Evolutionary conservation across 2,797 vertebrate species (phyloP), one percentile per base, ranked within the genome.

Genomic region (Odontamblyopus rebecca): DNA sequence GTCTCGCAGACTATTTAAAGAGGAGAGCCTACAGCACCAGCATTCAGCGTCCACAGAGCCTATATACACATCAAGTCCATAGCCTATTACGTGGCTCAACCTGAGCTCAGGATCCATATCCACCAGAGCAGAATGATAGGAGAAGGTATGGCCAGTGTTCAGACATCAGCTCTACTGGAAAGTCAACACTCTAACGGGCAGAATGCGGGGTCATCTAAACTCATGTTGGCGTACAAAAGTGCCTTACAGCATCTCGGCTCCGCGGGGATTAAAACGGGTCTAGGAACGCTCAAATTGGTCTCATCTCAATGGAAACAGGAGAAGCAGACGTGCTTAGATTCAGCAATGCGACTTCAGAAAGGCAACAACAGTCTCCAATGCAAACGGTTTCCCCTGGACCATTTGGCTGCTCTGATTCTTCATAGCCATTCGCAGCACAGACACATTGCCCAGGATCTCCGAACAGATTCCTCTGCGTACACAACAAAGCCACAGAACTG

Each of bases 401-500:
- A 92, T 64, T 80, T 93, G 78, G 86, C 91, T 0, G 81, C 90
- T 38, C 77, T 93, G 53, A 73, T 93, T 19, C 83, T 94, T 15
- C 87, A 86, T 8, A 87, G 89, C 1, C 89, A 89, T 53, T 66
- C 72, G 4, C 71, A 81, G 32, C 81, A 89, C 9, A 78, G 78
- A 7, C 82, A 87, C 12, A 68, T 89, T 15, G 79, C 59, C n/a
- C 84, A 80, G 2, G 85, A 73, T 16, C 76, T 64, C 64, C 61
- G 19, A 68, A 73, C 61, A 6, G 85, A 88, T 13, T 18, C 65
- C 27, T 4, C 57, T 0, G n/a, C 68, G 5, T 9, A 61, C 76
- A 73, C 75, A 65, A 87, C 90, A 41, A 94, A 94, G 71, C 89
- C 92, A 3, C 89, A 93, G 80, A 94, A 94, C 85, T 91, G 86